Evolutionary conservation across 2,888 invertebrate genomes (phyloP), one percentile per base, ranked within the genome.

Genomic region (Nephrotoma guestfalica): DNA sequence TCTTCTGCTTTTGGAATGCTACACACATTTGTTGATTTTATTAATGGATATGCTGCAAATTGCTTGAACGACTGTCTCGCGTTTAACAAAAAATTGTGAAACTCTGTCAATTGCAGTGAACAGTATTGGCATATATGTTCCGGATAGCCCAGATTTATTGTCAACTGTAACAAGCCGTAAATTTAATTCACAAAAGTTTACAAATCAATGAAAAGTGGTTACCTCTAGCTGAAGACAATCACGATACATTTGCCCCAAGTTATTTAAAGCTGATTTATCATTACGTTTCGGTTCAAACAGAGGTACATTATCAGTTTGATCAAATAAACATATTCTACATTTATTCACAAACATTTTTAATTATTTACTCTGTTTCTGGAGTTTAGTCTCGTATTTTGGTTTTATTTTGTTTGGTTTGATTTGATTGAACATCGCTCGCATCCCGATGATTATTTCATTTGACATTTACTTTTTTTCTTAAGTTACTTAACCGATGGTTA

Each of bases 51-150:
- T 47, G 2, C 43, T 6, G 43, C 57, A 30, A 86, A 87, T 41
- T 83, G 83, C 13, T 85, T 85, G 43, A 87, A 86, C 2, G 87
- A 87, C 9, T 89, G 88, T 0, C 88, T 41, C 0, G 90, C 89
- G 87, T 88, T 89, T 9, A 87, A 88, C 85, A 88, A 89, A 4
- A 90, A 88, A 87, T 90, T 89, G 15, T 88, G 88, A 86, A 89
- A 90, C n/a, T 89, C 88, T 85, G 88, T 89, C 87, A 90, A 88
- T 87, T 90, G 90, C 30, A 90, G 87, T 85, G 88, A 88, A 86
- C 90, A 90, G 51, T 89, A 89, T 87, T 89, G 89, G 87, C 90
- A 90, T 13, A 90, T 87, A 86, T 88, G 89, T 85, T 88, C 88
- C 0, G 89, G 89, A 47, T 88, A 88, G 6, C 84, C 85, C 4